Base-by-base conservation (phyloP, 2,113 vertebrate genomes). In the Xenopus laevis region DNA sequence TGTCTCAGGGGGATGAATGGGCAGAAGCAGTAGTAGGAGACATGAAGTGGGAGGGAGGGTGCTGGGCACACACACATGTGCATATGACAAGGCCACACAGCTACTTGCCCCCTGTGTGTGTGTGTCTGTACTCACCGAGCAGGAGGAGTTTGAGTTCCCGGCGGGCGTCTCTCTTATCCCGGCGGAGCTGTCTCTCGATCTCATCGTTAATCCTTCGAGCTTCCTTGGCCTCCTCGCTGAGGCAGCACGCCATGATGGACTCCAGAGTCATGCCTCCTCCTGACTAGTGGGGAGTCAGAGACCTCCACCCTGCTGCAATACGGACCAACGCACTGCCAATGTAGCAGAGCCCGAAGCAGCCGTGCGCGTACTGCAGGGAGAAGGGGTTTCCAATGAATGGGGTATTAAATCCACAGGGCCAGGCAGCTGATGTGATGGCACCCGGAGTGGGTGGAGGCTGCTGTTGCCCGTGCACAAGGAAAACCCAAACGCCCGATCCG, bases 231-330 rank as follows among this genome's bases (percentile, higher is more conserved):
- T 93, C 92, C 81, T 93, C 90, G 75, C 90, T 93, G 82, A 93
- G 88, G 90, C 92, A 93, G 86, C 92, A 93, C 92, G 92, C 92
- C 92, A 93, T 93, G 85, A 93, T 92, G 90, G 92, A 92, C 90
- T 92, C 90, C 89, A 93, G 74, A 89, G 90, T 93, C 92, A 93
- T 93, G 89, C n/a, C n/a, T n/a, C 89, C 89, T 90, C 84, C 84
- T 83, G 80, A 86, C 5, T 50, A 44, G 11, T 61, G 57, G 65
- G 30, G n/a, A 80, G 81, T 82, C 81, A 79, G 84, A 83, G 65
- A 74, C 86, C 79, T 82, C 84, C 84, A 71, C 81, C 81, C 85
- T 82, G 79, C 79, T 60, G 71, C 50, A 61, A 6, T 62, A 30
- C 72, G 71, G 65, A 78, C 78, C 64, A 50, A 60, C 55, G 79